Conservation (phyloP, 2,113 vertebrate species). For the Ciconia maguari region DNA sequence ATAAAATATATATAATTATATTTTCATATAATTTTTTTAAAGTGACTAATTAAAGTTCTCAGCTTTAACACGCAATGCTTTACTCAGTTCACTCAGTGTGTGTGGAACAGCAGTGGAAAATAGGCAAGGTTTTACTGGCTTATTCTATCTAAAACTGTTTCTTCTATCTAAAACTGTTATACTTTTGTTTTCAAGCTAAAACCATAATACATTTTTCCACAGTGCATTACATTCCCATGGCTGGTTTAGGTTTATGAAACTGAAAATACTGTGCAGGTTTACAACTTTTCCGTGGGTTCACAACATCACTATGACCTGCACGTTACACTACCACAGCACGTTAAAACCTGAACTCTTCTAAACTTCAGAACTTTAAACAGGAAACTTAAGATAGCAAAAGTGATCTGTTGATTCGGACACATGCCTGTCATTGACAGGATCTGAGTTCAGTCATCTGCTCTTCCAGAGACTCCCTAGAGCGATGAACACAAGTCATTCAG, state of each 20-base stretch:
- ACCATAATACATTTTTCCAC: background rate
- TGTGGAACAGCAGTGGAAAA: background rate
- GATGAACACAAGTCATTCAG: background rate
- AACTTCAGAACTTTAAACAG: background rate
- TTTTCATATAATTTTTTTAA: background rate
- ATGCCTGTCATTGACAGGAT: background rate
- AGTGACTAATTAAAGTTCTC: background rate
- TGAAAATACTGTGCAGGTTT: background rate
- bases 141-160: background rate
- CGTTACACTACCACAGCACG: background rate
- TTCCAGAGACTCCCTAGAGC: background rate
- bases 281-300: background rate
- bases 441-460: background rate
- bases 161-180: background rate
- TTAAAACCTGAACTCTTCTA: background rate
- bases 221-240: background rate
- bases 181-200: background rate
- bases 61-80: background rate
- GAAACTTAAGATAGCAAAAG: fast-evolving
- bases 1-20: background rate
- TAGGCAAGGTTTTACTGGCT: background rate
- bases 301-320: background rate
- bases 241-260: background rate
- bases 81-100: background rate
- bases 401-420: background rate